Evolutionary conservation across 1,140 invertebrate species (phyloP).

Genomic region (Drosophila truncata): DNA sequence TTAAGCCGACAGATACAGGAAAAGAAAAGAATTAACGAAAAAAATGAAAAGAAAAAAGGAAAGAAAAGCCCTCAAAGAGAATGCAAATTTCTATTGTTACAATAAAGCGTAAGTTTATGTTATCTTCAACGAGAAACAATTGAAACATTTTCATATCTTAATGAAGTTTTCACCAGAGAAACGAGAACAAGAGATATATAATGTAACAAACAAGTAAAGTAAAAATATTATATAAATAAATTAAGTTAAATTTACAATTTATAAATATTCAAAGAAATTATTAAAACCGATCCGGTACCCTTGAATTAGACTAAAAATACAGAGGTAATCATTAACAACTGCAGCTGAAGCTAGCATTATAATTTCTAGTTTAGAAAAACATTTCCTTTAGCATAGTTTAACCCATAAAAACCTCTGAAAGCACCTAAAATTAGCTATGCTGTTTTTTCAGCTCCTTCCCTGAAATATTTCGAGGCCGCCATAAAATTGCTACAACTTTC

Average conservation of each 20-base stretch:
- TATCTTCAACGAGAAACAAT: neutral
- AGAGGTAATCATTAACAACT: neutral
- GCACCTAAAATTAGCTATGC: conserved; percentile 63
- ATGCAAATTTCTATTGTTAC: conserved; percentile 53
- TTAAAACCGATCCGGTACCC: neutral
- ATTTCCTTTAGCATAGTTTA: conserved; percentile 7
- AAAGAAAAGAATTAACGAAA: conserved; percentile 25
- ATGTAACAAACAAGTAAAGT: too few relatives aligned
- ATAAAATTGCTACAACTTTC: conserved; percentile 73
- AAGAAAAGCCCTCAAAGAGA: conserved; percentile 67
- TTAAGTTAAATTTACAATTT: too few relatives aligned
- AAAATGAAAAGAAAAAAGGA: conserved; percentile 17
- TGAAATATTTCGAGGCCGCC: neutral
- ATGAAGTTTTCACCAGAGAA: conserved; percentile 14
- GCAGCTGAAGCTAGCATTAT: neutral
- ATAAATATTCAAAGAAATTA: neutral
- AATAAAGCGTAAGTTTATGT: conserved; percentile 23
- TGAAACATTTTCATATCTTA: conserved; percentile 1
- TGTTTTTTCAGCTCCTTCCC: conserved; percentile 6
- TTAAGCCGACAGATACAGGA: conserved; percentile 75
- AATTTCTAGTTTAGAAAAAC: conserved; percentile 19
- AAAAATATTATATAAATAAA: too few relatives aligned
- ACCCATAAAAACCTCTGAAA: conserved; percentile 30
- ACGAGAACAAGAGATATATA: neutral
- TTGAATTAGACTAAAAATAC: neutral